Evolutionary conservation across 2,888 invertebrate genomes (phyloP), one percentile per base, ranked within the genome.

Genomic region (Odontocolon sp.): DNA sequence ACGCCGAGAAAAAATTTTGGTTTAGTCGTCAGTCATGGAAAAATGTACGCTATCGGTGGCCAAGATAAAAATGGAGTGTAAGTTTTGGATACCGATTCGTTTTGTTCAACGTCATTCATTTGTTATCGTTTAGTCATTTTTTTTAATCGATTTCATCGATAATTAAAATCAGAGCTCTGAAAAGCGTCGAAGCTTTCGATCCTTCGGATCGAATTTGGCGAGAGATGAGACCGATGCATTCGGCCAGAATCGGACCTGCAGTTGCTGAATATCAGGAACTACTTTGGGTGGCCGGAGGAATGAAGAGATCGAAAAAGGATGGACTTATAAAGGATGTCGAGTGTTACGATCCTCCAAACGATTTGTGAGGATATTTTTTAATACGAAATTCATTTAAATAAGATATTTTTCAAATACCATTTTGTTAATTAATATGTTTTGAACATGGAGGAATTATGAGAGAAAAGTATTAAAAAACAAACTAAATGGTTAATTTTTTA

Each of bases 281-380:
- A 82, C 94, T 95, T 88, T 95, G 95, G 95, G 94, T 94, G 50
- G 94, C 94, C 8, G 95, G 95, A 40, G 95, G 95, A 38, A 93
- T 95, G 93, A 92, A 93, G 5, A 92, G 92, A 16, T 92, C 92
- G 82, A 92, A 92, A 85, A 92, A 92, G 70, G 91, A 91, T 21
- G 92, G 92, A 0, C 91, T 94, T 64, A 92, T 92, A 79, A 92
- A 92, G 81, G 91, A 91, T 63, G 93, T 94, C 1, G 94, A 94
- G 87, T 93, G 93, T 87, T 94, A 94, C 85, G 93, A 94, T 87
- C 92, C 93, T 0, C 91, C 91, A 79, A 92, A 91, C 71, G 92
- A 94, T 85, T 92, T 93, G 94, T 94, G 83, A 89, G 91, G 81
- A 38, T 61, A 33, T 45, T 26, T 23, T 31, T 54, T 16, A 6